Evolutionary conservation across 1,140 invertebrate genomes (phyloP), one percentile per base, ranked within the genome.

Genomic region (Zaprionus kolodkinae): DNA sequence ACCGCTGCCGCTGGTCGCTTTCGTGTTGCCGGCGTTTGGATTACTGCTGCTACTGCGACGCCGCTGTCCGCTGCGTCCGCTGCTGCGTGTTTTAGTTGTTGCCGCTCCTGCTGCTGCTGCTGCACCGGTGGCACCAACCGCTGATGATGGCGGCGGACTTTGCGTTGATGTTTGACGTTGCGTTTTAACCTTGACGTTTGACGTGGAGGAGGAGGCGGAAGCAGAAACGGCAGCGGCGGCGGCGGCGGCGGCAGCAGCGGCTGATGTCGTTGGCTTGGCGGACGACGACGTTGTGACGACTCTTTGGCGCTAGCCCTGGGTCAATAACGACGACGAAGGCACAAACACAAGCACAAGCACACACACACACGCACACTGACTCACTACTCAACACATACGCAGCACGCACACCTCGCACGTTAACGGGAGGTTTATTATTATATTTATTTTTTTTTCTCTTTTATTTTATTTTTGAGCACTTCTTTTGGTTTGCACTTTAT

Each of bases 11-110:
- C 85, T 85, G 76, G 85, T 85, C 68, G 85, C 85, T 89, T 89
- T 89, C 86, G 85, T 90, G 74, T 78, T 89, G 89, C 76, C 88
- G 80, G 78, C 88, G 88, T 91, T 82, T 79, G 88, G 88, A 85
- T 91, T 91, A 91, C 88, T 85, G 88, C 84, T 91, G 83, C 88
- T 91, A 91, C 88, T 91, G 81, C 88, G 89, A 88, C 88, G 89
- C 78, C 88, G 88, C 61, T 91, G 89, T 72, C 81, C 81, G 82
- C 82, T 89, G 30, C 85, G 81, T 71, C 72, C 75, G 61, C 86
- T 76, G 88, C 87, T 86, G 52, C 87, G 75, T 62, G 72, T 63
- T 60, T 78, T 57, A 45, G 72, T 78, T 71, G 68, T 67, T 50
- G 71, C 13, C 67, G 68, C 27, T 40, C 72, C 17, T 70, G 48